Evolutionary conservation across 1,140 invertebrate genomes (phyloP), one percentile per base, ranked within the genome.

Genomic region (Drosophila ananassae): DNA sequence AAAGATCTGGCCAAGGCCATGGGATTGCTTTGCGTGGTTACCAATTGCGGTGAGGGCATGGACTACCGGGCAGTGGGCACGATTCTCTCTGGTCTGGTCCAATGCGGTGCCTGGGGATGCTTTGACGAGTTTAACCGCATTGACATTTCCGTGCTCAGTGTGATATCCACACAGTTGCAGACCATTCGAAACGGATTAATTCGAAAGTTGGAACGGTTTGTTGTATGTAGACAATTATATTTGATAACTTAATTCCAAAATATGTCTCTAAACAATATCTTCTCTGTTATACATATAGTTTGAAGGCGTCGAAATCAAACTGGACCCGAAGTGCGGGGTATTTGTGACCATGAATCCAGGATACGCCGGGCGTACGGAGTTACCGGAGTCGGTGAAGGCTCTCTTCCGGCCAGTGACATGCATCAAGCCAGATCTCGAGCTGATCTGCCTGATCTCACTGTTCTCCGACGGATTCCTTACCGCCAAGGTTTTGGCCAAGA

Each of bases 331-430:
- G 93, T 95, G 98, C 12, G 97, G 97, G 2, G 96, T 98, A 55
- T 98, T 98, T 87, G 97, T 98, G 41, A 98, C 97, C 7, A 98
- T 98, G 97, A 98, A 98, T 93, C 97, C 97, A 0, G 97, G 97
- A 4, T 98, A 98, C 90, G 96, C 97, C 0, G 97, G 97, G 1
- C 94, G 97, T 48, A 98, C 97, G 0, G 97, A 98, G 85, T 92
- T 98, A 28, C 97, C 97, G 0, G 97, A 98, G 92, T 97, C 97
- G 0, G 96, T 98, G 0, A 98, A 98, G 91, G 96, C 96, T 0
- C 91, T 98, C 0, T 98, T 98, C 91, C 93, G 98, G 25, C 97
- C 97, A 0, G 97, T 98, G 1, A 96, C 97, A 2, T 98, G 97
- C 83, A 96, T 97, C 60, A 94, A 97, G 22, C 97, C 98, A 0